These are phyloP conservation scores for Opisthocomus hoazin DNA, from an alignment of 2,113 vertebrate species.

Conservation along the genomic window DNA sequence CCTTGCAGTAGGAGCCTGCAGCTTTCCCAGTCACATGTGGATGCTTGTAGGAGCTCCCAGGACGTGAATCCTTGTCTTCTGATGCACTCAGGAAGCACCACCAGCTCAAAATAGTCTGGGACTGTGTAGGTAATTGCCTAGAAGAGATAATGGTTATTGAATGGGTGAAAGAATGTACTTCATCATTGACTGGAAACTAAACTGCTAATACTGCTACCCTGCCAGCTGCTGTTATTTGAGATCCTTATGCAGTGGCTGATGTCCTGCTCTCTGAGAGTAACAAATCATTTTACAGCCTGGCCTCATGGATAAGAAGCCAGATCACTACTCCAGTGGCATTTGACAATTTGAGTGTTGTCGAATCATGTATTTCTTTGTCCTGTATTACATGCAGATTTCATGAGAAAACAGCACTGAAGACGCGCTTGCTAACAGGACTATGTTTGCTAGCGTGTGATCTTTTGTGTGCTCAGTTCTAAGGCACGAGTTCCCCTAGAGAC, in stretches of 20 bases:
- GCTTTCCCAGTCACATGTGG: neutral
- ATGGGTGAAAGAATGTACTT: neutral
- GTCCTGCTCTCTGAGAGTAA: neutral
- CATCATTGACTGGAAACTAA: neutral
- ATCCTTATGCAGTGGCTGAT: neutral
- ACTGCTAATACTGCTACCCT: neutral
- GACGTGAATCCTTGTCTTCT: neutral
- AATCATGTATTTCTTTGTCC: neutral
- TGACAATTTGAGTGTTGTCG: fast-evolving
- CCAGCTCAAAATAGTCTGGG: neutral
- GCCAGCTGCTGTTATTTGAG: neutral
- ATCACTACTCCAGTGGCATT: neutral
- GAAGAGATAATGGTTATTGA: neutral
- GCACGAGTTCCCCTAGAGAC: neutral
- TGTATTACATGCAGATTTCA: neutral
- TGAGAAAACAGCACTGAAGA: neutral
- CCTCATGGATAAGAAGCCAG: neutral
- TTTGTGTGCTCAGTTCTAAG: neutral
- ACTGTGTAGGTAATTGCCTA: neutral
- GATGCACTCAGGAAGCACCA: neutral
- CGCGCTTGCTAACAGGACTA: neutral
- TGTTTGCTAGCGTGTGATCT: neutral
- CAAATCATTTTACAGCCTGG: neutral
- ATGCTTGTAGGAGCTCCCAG: neutral
- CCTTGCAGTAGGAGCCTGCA: neutral